phyloP scores from a whole-genome alignment of 2,797 vertebrate species.

The Sebastes cheni region DNA sequence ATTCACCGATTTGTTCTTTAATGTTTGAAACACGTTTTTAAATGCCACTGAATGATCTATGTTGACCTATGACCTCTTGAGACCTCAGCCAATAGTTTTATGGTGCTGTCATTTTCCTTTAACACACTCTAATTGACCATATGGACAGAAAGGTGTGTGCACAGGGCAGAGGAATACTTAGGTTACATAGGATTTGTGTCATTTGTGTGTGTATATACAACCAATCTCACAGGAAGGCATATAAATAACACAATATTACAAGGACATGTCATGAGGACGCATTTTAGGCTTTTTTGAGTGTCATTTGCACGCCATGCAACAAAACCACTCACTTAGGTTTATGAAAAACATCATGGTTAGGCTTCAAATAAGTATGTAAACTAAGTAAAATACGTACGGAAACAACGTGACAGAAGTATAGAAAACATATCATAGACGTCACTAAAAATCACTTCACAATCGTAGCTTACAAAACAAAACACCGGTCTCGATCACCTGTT shows the following conservation, averaged over 20 bases:
- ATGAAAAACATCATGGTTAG: too few species aligned
- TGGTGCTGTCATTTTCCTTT: background rate
- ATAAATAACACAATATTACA: too few species aligned
- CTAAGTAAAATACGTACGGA: too few species aligned
- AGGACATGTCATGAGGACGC: too few species aligned
- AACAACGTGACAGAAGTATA: too few species aligned
- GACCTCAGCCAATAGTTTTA: constrained; percentile 7
- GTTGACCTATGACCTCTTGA: constrained; percentile 20
- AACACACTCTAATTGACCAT: constrained; percentile 10
- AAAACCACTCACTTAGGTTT: too few species aligned
- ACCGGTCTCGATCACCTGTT: too few species aligned
- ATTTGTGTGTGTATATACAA: background rate
- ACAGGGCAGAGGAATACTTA: background rate
- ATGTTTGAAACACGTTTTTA: constrained; percentile 6
- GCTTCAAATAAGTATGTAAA: too few species aligned
- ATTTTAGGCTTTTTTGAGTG: too few species aligned
- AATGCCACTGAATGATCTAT: constrained; percentile 6
- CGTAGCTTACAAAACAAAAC: too few species aligned
- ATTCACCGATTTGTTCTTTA: constrained; percentile 11
- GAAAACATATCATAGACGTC: fast-evolving
- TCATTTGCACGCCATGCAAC: fast-evolving
- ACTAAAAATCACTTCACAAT: fast-evolving
- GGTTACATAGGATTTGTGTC: background rate
- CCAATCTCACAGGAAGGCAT: too few species aligned
- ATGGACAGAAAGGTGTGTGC: background rate